These are phyloP conservation scores for Rhegmatorhina hoffmannsi DNA, from an alignment of 2,113 vertebrate genomes.

Conservation along the genomic window DNA sequence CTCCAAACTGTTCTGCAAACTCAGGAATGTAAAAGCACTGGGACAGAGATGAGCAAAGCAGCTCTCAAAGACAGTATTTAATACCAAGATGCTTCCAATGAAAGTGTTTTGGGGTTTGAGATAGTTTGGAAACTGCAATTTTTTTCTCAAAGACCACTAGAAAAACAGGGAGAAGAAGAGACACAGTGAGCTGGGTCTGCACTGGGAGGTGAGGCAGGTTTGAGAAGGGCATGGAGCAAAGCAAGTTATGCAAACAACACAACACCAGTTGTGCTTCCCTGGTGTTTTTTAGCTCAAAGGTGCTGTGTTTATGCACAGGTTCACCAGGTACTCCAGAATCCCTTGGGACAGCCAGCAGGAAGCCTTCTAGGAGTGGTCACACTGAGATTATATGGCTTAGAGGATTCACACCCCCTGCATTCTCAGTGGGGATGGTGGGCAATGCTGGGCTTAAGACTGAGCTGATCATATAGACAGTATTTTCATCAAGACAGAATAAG, in stretches of 20 bases:
- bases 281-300: not conserved
- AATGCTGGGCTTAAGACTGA: not conserved
- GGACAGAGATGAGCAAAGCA: not conserved
- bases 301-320: not conserved
- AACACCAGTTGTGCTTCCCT: rapidly evolving
- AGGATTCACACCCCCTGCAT: rapidly evolving
- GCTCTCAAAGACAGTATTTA: constrained; percentile 4
- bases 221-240: not conserved
- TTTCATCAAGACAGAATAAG: not conserved
- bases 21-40: not conserved
- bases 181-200: not conserved
- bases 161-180: not conserved
- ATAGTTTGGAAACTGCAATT: not conserved
- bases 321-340: not conserved
- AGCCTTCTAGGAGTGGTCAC: not conserved
- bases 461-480: not conserved
- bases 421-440: not conserved
- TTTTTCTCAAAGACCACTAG: not conserved
- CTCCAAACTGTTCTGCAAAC: not conserved
- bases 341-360: not conserved
- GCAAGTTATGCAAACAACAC: not conserved
- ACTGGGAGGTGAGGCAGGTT: not conserved
- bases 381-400: not conserved
- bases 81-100: not conserved
- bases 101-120: not conserved